A percentile compares a stretch with the other conserved stretches of the same genome.
Conservation (phyloP, 1,140 invertebrate species). For the Aphidius gifuensis region DNA sequence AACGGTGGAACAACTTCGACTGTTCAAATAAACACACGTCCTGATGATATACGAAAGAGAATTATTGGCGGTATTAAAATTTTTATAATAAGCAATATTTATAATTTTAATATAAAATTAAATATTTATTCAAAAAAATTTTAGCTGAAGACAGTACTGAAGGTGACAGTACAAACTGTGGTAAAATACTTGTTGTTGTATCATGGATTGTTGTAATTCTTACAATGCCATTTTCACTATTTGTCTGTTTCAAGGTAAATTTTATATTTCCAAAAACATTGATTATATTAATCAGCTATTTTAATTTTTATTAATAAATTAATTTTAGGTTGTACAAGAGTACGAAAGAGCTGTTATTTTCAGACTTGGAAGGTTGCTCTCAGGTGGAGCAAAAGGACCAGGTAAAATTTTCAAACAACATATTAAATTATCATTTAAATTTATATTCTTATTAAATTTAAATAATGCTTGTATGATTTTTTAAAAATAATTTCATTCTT, state of each 20-base stretch:
- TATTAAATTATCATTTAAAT: too few relatives aligned
- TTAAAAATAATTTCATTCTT: too few relatives aligned
- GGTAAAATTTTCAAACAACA: slow-evolving; percentile 54
- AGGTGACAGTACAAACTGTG: slow-evolving; percentile 78
- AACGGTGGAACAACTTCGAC: slow-evolving; percentile 24
- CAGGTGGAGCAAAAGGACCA: slow-evolving; percentile 86
- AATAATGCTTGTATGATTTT: too few relatives aligned
- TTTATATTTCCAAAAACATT: too few relatives aligned
- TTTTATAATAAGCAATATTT: neutral
- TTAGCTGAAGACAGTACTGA: slow-evolving; percentile 1
- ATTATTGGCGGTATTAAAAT: slow-evolving; percentile 36
- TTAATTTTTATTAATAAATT: neutral
- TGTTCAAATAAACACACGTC: slow-evolving; percentile 40
- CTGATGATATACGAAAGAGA: slow-evolving; percentile 45
- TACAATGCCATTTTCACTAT: slow-evolving; percentile 92
- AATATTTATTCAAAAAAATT: too few relatives aligned
- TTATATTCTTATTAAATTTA: too few relatives aligned
- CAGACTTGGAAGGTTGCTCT: slow-evolving; percentile 76
- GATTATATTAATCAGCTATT: too few relatives aligned
- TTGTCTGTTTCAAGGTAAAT: slow-evolving; percentile 93
- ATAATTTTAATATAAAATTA: too few relatives aligned
- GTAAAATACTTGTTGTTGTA: slow-evolving; percentile 78
- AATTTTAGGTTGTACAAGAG: slow-evolving; percentile 81
- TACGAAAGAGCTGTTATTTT: slow-evolving; percentile 90
- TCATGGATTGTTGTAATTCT: slow-evolving; percentile 83